Evolutionary conservation across 2,113 vertebrate genomes (phyloP).

Genomic region (Xyrauchen texanus): DNA sequence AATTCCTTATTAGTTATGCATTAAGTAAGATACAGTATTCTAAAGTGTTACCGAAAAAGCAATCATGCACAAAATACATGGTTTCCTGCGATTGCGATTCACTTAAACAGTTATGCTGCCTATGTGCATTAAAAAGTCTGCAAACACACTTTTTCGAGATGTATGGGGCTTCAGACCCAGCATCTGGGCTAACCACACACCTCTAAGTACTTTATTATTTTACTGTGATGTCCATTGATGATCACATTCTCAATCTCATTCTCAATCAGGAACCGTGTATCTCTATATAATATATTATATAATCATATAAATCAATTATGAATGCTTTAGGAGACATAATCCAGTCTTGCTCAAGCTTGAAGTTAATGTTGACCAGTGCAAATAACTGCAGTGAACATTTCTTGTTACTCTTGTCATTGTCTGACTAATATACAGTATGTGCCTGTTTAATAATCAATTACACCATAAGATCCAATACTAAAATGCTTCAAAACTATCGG

Average conservation of each 20-base stretch:
- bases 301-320: neutral
- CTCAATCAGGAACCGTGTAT: neutral
- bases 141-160: no score
- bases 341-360: neutral
- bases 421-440: neutral
- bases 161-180: no score
- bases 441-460: constrained; percentile 12
- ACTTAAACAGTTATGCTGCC: no score
- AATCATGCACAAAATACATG: no score
- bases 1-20: no score
- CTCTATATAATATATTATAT: no score
- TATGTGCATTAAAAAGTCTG: no score
- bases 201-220: no score
- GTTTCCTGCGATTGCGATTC: no score
- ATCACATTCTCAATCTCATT: neutral
- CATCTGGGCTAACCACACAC: no score
- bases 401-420: neutral
- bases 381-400: neutral
- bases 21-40: no score
- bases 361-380: neutral
- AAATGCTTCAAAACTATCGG: neutral
- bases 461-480: neutral
- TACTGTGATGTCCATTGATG: neutral
- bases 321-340: neutral
- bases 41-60: no score